These are phyloP conservation scores for Orthosia gothica DNA, from an alignment of 2,888 invertebrate species.

Conservation along the genomic window DNA sequence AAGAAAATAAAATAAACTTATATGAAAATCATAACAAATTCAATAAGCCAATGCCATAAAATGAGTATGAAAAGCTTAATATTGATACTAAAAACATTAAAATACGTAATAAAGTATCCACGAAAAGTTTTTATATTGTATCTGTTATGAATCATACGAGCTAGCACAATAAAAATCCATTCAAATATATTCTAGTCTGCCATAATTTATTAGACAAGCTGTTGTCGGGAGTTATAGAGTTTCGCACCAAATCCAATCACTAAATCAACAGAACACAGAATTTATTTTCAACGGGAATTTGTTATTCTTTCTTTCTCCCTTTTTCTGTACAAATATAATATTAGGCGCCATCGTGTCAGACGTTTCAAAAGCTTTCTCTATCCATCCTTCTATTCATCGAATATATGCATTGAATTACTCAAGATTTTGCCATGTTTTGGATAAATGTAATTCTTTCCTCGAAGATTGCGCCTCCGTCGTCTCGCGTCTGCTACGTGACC, in stretches of 20 bases:
- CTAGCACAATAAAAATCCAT: conserved; percentile 59
- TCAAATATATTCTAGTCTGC: conserved; percentile 57
- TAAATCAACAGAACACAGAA: conserved; percentile 70
- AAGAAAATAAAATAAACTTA: not conserved
- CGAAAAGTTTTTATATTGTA: conserved; percentile 36
- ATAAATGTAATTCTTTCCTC: conserved; percentile 90
- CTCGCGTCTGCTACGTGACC: conserved; percentile 86
- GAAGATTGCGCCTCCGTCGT: conserved; percentile 88
- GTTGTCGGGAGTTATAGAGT: conserved; percentile 63
- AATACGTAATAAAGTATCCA: conserved; percentile 29
- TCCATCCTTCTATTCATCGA: conserved; percentile 73
- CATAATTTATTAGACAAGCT: conserved; percentile 68
- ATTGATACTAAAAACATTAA: conserved; percentile 38
- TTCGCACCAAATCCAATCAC: conserved; percentile 71
- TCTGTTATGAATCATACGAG: conserved; percentile 52
- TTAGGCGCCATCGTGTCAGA: conserved; percentile 51
- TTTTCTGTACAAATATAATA: conserved; percentile 50
- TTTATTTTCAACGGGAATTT: conserved; percentile 62
- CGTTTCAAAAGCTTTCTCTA: conserved; percentile 56
- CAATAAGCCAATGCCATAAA: not conserved
- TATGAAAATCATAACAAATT: not conserved
- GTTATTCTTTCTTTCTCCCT: conserved; percentile 44
- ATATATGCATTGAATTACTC: conserved; percentile 87
- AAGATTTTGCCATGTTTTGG: conserved; percentile 87
- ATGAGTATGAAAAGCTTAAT: not conserved